phyloP scores from a whole-genome alignment of 2,113 vertebrate genomes.

The Ochotona curzoniae region DNA sequence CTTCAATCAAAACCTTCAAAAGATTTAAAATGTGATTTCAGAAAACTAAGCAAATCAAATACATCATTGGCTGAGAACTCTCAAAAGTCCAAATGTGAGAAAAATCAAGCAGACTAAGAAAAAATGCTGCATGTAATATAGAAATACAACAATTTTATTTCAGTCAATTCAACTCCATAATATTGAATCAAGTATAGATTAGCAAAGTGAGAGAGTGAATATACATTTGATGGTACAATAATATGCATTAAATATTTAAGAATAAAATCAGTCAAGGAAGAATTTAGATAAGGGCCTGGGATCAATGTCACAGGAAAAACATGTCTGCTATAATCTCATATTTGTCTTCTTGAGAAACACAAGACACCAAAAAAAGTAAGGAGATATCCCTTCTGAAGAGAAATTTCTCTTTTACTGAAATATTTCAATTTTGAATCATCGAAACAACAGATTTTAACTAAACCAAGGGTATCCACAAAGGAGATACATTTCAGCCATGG shows the following conservation, averaged over 20 bases:
- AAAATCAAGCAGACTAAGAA: not conserved
- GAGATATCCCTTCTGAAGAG: not conserved
- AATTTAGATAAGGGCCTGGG: not conserved
- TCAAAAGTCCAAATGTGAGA: not conserved
- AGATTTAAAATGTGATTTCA: not conserved
- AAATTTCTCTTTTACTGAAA: constrained; percentile 14
- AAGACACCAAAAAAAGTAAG: not conserved
- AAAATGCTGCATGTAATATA: not conserved
- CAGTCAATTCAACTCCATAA: not conserved
- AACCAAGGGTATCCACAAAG: not conserved
- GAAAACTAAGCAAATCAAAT: not conserved
- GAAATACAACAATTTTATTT: not conserved
- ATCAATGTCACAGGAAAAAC: not conserved
- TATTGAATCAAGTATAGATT: not conserved
- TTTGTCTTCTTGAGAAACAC: not conserved
- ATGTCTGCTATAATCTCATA: not conserved
- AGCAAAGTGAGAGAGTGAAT: not conserved
- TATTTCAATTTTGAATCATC: not conserved
- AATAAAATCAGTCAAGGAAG: constrained; percentile 38
- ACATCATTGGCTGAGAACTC: not conserved
- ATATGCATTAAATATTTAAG: not conserved
- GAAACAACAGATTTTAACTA: constrained; percentile 21
- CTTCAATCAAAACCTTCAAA: constrained; percentile 16
- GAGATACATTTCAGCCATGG: not conserved
- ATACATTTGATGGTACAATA: not conserved